Conservation (phyloP, 2,888 invertebrate species). For the Brachypterus glaber region DNA sequence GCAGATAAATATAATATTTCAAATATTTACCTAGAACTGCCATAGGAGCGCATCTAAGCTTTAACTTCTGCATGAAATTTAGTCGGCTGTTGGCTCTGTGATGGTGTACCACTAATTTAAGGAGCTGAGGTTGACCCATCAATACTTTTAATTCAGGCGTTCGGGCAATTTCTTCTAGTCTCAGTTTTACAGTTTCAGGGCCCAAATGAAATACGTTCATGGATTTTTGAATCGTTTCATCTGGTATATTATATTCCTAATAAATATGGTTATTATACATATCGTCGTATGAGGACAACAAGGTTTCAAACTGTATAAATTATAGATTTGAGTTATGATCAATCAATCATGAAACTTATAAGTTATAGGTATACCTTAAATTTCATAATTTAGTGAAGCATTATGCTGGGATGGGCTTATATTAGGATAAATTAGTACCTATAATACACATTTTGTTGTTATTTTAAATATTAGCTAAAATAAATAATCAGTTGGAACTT, state of each 20-base stretch:
- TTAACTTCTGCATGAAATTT: constrained; percentile 43
- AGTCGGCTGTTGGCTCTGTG: constrained; percentile 43
- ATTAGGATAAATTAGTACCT: no score
- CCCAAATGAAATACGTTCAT: constrained; percentile 51
- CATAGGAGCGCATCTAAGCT: constrained; percentile 43
- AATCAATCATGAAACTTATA: no score
- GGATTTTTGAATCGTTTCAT: constrained; percentile 44
- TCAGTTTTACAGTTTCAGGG: constrained; percentile 47
- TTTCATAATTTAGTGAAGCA: no score
- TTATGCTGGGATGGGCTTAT: no score
- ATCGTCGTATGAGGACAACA: no score
- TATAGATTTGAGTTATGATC: no score
- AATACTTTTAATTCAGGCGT: constrained; percentile 54
- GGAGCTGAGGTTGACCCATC: constrained; percentile 50
- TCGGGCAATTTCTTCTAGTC: constrained; percentile 48
- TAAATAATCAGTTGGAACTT: no score
- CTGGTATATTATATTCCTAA: constrained; percentile 48
- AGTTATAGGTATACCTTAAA: no score
- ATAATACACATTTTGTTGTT: no score
- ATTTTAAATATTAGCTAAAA: no score
- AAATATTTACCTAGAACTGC: constrained; percentile 37
- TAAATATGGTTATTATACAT: no score
- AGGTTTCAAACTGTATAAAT: no score
- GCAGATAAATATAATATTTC: constrained; percentile 5
- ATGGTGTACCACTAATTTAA: constrained; percentile 44